Evolutionary conservation across 2,888 invertebrate genomes (phyloP).

Genomic region (Drosophila percnosoma): DNA sequence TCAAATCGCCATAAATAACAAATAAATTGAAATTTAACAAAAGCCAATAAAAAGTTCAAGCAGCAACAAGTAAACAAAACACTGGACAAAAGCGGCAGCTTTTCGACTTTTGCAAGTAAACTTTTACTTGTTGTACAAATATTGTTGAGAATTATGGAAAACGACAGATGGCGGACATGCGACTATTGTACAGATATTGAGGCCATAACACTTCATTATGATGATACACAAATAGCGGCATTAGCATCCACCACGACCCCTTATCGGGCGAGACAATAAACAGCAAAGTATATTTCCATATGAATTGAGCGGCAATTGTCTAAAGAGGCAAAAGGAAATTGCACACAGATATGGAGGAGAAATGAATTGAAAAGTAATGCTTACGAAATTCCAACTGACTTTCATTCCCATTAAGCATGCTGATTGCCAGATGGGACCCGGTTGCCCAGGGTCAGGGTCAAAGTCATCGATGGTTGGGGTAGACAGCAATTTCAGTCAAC

Average conservation of each 20-base stretch:
- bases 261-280: slow-evolving; percentile 26
- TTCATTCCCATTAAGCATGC: slow-evolving; percentile 44
- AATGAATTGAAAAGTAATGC: slow-evolving; percentile 42
- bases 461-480: slow-evolving; percentile 3
- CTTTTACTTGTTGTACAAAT: slow-evolving; percentile 37
- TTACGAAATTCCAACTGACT: slow-evolving; percentile 72
- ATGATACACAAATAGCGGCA: slow-evolving; percentile 34
- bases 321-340: slow-evolving; percentile 50
- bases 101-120: slow-evolving; percentile 28
- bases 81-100: slow-evolving; percentile 33
- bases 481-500: slow-evolving; percentile 39
- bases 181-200: slow-evolving; percentile 49
- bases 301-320: slow-evolving; percentile 72
- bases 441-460: slow-evolving; percentile 22
- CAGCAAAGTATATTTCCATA: slow-evolving; percentile 62
- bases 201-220: slow-evolving; percentile 64
- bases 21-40: slow-evolving; percentile 42
- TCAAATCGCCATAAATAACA: slow-evolving; percentile 58
- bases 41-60: slow-evolving; percentile 30
- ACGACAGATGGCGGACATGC: slow-evolving; percentile 13
- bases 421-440: slow-evolving; percentile 4
- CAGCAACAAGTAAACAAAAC: slow-evolving; percentile 41
- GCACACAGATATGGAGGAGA: slow-evolving; percentile 22
- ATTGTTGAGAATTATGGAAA: slow-evolving; percentile 40
- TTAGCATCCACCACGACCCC: neutral